A percentile compares a stretch with the other conserved stretches of the same genome.
Evolutionary conservation across 1,140 invertebrate species (phyloP).

Genomic region (Zaprionus tsacasi): DNA sequence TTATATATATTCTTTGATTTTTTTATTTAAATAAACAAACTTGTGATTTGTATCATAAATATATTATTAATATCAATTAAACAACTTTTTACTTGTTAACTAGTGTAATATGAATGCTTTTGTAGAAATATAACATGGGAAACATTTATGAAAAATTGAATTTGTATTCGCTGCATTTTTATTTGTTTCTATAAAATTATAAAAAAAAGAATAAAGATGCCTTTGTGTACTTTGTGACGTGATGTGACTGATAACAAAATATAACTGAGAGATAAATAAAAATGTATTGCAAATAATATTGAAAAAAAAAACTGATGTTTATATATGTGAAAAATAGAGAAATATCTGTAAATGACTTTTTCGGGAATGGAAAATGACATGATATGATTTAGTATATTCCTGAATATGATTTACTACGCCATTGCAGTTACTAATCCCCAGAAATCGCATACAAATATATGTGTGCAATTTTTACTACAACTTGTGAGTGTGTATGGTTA

Average conservation of each 20-base stretch:
- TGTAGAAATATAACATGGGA: neutral
- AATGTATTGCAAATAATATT: neutral
- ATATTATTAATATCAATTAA: too few species aligned
- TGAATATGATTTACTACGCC: neutral
- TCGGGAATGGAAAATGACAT: neutral
- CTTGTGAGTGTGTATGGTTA: neutral
- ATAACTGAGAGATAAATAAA: neutral
- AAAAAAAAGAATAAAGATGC: neutral
- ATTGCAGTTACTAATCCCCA: neutral
- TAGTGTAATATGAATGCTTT: neutral
- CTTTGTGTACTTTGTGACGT: neutral
- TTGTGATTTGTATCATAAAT: too few species aligned
- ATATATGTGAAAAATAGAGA: neutral
- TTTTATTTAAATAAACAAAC: too few species aligned
- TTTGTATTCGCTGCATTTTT: neutral
- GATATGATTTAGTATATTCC: neutral
- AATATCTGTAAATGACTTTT: neutral
- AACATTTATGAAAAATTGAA: neutral
- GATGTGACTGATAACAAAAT: neutral
- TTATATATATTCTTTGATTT: too few species aligned
- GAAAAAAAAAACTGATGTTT: neutral
- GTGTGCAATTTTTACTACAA: slow-evolving; percentile 23
- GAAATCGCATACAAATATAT: slow-evolving; percentile 18
- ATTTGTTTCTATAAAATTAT: too few species aligned
- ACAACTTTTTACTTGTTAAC: too few species aligned